These are phyloP conservation scores for Palythoa grandis DNA, from an alignment of 92 coral and sea anemone genomes.

Conservation along the genomic window DNA sequence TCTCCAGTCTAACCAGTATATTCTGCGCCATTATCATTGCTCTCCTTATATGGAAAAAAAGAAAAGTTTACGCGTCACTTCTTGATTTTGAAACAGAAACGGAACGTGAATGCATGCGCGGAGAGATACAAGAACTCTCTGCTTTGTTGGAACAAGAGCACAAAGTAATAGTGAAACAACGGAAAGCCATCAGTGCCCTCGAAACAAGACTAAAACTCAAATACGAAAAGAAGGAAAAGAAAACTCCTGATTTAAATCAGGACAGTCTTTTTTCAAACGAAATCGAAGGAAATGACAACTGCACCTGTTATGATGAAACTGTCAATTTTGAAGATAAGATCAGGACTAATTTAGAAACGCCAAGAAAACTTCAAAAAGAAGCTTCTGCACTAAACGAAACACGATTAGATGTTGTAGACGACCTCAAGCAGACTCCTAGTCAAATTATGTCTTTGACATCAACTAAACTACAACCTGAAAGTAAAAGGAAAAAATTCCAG, in stretches of 20 bases:
- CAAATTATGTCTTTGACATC: constrained; percentile 38
- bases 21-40: constrained; percentile 50
- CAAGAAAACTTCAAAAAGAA: constrained; percentile 64
- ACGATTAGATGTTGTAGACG: constrained; percentile 61
- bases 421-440: constrained; percentile 63
- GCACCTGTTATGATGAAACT: not conserved
- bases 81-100: constrained; percentile 46
- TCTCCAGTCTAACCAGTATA: constrained; percentile 28
- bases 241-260: constrained; percentile 52
- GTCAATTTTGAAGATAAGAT: constrained; percentile 48
- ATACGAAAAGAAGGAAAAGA: constrained; percentile 68
- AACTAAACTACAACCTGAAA: constrained; percentile 7
- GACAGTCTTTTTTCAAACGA: constrained; percentile 53
- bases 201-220: constrained; percentile 70
- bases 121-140: constrained; percentile 69
- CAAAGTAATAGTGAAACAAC: constrained; percentile 70
- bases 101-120: constrained; percentile 44
- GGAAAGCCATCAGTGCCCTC: constrained; percentile 69
- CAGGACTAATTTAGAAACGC: constrained; percentile 38
- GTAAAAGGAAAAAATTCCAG: not conserved
- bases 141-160: constrained; percentile 68
- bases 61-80: constrained; percentile 33
- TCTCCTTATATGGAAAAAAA: constrained; percentile 46
- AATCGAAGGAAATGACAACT: constrained; percentile 38
- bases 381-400: constrained; percentile 69